Percentiles rank a stretch among this genome's conserved stretches.
These are phyloP conservation scores for Saimiri boliviensis DNA, from an alignment of 2,113 vertebrate species.

Conservation along the genomic window DNA sequence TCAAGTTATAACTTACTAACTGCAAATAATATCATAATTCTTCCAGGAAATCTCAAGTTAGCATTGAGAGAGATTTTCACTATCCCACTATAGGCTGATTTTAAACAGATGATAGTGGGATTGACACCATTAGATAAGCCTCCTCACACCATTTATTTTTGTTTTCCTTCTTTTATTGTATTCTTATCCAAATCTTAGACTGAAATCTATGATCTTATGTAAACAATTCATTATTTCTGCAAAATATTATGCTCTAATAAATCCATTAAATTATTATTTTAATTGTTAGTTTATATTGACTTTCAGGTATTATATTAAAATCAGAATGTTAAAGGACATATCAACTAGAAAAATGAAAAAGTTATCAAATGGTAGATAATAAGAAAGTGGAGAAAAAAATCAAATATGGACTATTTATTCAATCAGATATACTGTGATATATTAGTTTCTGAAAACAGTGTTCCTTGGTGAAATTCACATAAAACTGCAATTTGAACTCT, in stretches of 20 bases:
- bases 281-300: background rate
- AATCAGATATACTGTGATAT: background rate
- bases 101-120: background rate
- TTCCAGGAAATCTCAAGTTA: background rate
- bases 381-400: background rate
- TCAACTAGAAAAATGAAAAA: conserved; percentile 34
- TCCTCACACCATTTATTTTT: background rate
- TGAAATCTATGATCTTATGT: background rate
- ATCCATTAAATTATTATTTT: background rate
- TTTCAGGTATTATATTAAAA: conserved; percentile 13
- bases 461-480: conserved; percentile 11
- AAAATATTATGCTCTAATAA: background rate
- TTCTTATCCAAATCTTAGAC: background rate
- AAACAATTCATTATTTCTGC: background rate
- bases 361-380: background rate
- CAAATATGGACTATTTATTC: background rate
- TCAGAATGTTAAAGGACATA: background rate
- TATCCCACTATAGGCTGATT: background rate
- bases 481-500: background rate
- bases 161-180: background rate
- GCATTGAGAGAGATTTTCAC: background rate
- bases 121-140: background rate
- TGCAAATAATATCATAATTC: background rate
- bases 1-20: background rate
- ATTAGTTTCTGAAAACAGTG: background rate